Percentiles rank a stretch among this genome's conserved stretches.
These are phyloP conservation scores for Tiliacea aurago DNA, from an alignment of 2,888 invertebrate genomes.

Conservation along the genomic window DNA sequence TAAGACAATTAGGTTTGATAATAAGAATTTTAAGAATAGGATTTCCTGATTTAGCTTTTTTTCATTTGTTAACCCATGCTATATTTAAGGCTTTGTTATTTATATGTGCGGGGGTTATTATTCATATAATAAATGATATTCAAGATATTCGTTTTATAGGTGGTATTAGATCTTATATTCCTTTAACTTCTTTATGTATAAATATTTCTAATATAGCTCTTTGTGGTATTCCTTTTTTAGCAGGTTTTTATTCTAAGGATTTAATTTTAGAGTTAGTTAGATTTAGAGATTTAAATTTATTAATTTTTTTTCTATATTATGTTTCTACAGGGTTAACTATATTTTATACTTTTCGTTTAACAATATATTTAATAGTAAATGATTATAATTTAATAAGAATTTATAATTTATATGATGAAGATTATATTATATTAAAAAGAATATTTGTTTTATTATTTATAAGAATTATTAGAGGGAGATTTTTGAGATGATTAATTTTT, in stretches of 20 bases:
- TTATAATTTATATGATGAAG: slow-evolving; percentile 88
- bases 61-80: slow-evolving; percentile 94
- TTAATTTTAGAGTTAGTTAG: slow-evolving; percentile 91
- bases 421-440: slow-evolving; percentile 86
- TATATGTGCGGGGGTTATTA: slow-evolving; percentile 93
- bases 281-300: slow-evolving; percentile 88
- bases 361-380: slow-evolving; percentile 90
- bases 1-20: slow-evolving; percentile 94
- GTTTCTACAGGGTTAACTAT: slow-evolving; percentile 91
- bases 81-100: slow-evolving; percentile 94
- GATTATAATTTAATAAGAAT: slow-evolving; percentile 83
- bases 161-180: slow-evolving; percentile 84
- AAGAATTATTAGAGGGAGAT: slow-evolving; percentile 88
- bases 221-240: slow-evolving; percentile 92
- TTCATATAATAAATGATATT: slow-evolving; percentile 91
- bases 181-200: slow-evolving; percentile 89
- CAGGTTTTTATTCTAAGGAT: slow-evolving; percentile 92
- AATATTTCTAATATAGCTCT: slow-evolving; percentile 91
- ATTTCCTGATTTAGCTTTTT: slow-evolving; percentile 91
- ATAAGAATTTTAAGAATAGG: slow-evolving; percentile 92
- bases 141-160: slow-evolving; percentile 93
- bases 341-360: slow-evolving; percentile 90
- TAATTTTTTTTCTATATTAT: slow-evolving; percentile 90
- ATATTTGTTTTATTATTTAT: slow-evolving; percentile 88
- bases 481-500: slow-evolving; percentile 90